phyloP scores from a whole-genome alignment of 2,888 invertebrate species.

The Catocala fraxini region DNA sequence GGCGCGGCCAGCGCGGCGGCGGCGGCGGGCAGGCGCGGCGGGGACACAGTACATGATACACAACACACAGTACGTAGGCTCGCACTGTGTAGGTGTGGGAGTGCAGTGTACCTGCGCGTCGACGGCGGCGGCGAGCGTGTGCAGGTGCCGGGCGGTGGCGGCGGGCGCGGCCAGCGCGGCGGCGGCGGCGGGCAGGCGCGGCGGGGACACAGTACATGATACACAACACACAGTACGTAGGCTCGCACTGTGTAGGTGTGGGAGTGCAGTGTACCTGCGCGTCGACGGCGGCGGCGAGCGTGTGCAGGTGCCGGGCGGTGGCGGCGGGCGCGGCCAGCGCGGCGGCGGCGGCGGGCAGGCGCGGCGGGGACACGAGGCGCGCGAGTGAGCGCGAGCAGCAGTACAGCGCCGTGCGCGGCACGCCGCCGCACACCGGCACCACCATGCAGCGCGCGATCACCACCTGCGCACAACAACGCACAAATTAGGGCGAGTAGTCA shows the following conservation, averaged over 20 bases:
- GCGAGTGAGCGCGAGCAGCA: conserved; percentile 72
- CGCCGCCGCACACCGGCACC: conserved; percentile 62
- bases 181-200: too few relatives aligned
- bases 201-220: too few relatives aligned
- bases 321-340: conserved; percentile 86
- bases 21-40: too few relatives aligned
- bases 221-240: too few relatives aligned
- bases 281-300: conserved; percentile 87
- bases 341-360: conserved; percentile 86
- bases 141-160: too few relatives aligned
- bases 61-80: too few relatives aligned
- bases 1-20: too few relatives aligned
- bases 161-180: too few relatives aligned
- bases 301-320: conserved; percentile 90
- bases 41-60: too few relatives aligned
- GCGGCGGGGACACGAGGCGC: conserved; percentile 54
- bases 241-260: background rate
- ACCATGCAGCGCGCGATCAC: conserved; percentile 82
- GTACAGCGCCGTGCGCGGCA: conserved; percentile 65
- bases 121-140: too few relatives aligned
- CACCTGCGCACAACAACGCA: conserved; percentile 59
- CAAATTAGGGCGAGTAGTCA: background rate
- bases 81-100: too few relatives aligned
- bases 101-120: too few relatives aligned
- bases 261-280: conserved; percentile 53